These are phyloP conservation scores for Rhogogaster chlorosoma DNA, from an alignment of 2,888 invertebrate genomes.

Conservation along the genomic window DNA sequence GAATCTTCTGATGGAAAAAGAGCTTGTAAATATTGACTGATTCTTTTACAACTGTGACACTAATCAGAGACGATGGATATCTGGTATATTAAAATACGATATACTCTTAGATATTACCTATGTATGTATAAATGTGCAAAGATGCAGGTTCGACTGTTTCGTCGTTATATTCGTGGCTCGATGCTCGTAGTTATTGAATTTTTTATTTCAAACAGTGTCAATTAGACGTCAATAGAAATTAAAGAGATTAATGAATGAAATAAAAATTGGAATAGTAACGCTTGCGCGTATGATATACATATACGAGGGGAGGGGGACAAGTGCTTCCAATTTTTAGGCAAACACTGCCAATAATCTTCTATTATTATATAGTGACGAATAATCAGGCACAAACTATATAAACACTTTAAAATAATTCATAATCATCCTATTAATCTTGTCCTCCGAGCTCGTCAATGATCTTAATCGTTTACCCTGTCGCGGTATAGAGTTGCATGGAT, in stretches of 20 bases:
- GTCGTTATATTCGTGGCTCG: constrained; percentile 20
- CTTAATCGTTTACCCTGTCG: background rate
- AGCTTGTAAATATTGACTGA: constrained; percentile 24
- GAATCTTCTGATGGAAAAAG: background rate
- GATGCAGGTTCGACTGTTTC: constrained; percentile 9
- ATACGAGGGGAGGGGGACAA: constrained; percentile 4
- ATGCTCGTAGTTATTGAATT: background rate
- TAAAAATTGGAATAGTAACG: background rate
- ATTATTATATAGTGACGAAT: background rate
- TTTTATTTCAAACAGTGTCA: constrained; percentile 28
- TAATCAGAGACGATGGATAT: background rate
- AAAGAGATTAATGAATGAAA: background rate
- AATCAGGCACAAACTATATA: constrained; percentile 19
- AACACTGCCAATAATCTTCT: constrained; percentile 25
- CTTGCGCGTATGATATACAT: background rate
- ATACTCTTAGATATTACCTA: constrained; percentile 7
- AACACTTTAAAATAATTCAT: background rate
- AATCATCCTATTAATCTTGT: background rate
- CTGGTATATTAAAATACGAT: constrained; percentile 28
- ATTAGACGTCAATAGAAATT: constrained; percentile 44
- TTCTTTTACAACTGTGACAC: background rate
- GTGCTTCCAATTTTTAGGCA: constrained; percentile 21
- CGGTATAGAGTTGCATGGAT: background rate
- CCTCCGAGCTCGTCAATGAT: constrained; percentile 20
- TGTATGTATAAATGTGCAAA: background rate